A percentile compares a stretch with the other conserved stretches of the same genome.
These are phyloP conservation scores for Bothrops jararaca DNA, from an alignment of 2,113 vertebrate genomes.

Conservation along the genomic window DNA sequence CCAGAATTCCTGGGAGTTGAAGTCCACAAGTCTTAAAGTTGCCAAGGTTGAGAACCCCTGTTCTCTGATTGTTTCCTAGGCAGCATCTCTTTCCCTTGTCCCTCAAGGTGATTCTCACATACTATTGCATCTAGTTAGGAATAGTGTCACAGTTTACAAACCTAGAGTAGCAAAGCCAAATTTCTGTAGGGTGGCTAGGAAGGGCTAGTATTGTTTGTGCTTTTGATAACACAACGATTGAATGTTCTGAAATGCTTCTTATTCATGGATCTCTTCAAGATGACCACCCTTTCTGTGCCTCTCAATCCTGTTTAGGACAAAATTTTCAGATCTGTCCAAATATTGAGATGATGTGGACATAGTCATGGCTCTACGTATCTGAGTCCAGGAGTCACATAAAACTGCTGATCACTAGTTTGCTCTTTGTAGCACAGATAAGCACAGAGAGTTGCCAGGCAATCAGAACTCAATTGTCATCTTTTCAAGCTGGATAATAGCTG, in stretches of 20 bases:
- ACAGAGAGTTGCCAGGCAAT: background rate
- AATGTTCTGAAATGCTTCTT: background rate
- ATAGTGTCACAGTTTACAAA: background rate
- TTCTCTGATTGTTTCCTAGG: background rate
- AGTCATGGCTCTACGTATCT: background rate
- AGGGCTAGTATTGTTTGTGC: background rate
- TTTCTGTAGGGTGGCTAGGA: background rate
- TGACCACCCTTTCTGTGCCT: background rate
- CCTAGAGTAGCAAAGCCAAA: background rate
- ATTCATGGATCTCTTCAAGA: background rate
- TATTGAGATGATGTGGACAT: background rate
- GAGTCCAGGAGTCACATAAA: background rate
- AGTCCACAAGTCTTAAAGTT: too few species aligned
- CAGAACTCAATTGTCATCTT: background rate
- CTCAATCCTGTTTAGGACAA: background rate
- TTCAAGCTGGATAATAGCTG: background rate
- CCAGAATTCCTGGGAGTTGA: too few species aligned
- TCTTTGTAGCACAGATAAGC: background rate
- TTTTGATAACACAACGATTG: background rate
- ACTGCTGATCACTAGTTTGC: background rate
- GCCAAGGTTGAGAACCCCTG: too few species aligned
- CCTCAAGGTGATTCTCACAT: too few species aligned
- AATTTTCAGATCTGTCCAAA: background rate
- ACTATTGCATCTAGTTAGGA: background rate
- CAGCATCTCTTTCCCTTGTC: background rate